A percentile compares a stretch with the other conserved stretches of the same genome.
phyloP scores from a whole-genome alignment of 1,140 invertebrate species.

The Plectus sambesii region DNA sequence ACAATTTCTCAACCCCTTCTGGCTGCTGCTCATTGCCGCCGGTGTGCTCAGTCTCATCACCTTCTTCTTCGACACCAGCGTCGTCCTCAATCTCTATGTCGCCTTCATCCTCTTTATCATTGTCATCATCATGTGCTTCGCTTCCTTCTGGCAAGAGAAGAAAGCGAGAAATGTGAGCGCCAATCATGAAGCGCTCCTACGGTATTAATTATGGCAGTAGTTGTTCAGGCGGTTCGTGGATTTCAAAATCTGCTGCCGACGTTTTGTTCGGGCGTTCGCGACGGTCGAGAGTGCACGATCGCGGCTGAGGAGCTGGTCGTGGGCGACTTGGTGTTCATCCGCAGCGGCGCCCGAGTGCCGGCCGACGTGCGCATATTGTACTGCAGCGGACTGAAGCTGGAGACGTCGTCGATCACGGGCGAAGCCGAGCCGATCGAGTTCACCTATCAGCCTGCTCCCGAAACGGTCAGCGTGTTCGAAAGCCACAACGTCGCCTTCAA shows the following conservation, averaged over 20 bases:
- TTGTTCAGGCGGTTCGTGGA: slow-evolving; percentile 29
- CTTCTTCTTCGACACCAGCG: slow-evolving; percentile 41
- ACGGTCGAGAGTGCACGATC: slow-evolving; percentile 79
- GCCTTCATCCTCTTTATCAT: slow-evolving; percentile 30
- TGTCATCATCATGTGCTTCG: slow-evolving; percentile 28
- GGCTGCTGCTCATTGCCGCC: slow-evolving; percentile 39
- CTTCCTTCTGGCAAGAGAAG: slow-evolving; percentile 29
- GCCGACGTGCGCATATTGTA: slow-evolving; percentile 83
- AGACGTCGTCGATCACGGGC: slow-evolving; percentile 65
- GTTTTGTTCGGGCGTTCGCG: slow-evolving; percentile 82
- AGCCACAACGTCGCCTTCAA: slow-evolving; percentile 36
- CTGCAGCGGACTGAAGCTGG: slow-evolving; percentile 56
- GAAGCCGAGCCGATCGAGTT: slow-evolving; percentile 57
- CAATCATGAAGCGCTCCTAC: not conserved
- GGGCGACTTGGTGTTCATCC: slow-evolving; percentile 84
- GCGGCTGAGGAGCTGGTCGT: slow-evolving; percentile 77
- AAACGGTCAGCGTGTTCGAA: slow-evolving; percentile 31
- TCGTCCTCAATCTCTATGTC: slow-evolving; percentile 33
- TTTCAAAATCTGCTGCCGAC: slow-evolving; percentile 50
- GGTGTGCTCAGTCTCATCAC: slow-evolving; percentile 33
- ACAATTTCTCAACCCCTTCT: slow-evolving; percentile 45
- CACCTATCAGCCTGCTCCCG: slow-evolving; percentile 21
- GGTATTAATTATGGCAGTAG: too few species aligned
- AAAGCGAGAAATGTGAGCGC: slow-evolving; percentile 25
- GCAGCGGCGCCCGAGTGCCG: slow-evolving; percentile 84